Evolutionary conservation across 2,797 vertebrate genomes (phyloP).

Genomic region (Typhlichthys subterraneus): DNA sequence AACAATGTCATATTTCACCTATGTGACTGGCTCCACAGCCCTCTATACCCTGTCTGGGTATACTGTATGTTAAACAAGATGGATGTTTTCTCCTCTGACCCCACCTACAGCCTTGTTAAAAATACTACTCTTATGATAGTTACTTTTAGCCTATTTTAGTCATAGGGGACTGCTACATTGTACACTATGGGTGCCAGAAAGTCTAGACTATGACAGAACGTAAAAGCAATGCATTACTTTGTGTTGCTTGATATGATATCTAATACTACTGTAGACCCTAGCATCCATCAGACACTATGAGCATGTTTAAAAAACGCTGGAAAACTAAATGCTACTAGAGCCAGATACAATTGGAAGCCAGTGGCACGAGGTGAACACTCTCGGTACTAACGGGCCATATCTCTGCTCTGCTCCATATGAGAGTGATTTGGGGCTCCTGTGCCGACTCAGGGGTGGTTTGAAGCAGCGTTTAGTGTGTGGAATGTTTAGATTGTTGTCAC

Average conservation of each 20-base stretch:
- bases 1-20: neutral
- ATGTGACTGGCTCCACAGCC: neutral
- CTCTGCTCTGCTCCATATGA: slow-evolving; percentile 62
- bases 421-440: slow-evolving; percentile 71
- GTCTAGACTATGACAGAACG: neutral
- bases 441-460: slow-evolving; percentile 57
- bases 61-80: neutral
- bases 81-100: neutral
- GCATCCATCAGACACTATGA: slow-evolving; percentile 2
- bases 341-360: neutral
- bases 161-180: neutral
- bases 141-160: neutral
- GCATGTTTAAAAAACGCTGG: slow-evolving; percentile 18
- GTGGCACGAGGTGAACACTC: neutral
- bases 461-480: slow-evolving; percentile 53
- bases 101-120: neutral
- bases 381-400: neutral
- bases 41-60: neutral
- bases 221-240: neutral
- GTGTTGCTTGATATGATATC: neutral
- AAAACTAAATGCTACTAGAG: neutral
- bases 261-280: slow-evolving; percentile 2
- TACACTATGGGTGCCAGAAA: neutral
- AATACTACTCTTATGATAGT: too few species aligned
- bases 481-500: slow-evolving; percentile 77